Base-by-base conservation (phyloP, 2,113 vertebrate genomes). In the Conger conger region DNA sequence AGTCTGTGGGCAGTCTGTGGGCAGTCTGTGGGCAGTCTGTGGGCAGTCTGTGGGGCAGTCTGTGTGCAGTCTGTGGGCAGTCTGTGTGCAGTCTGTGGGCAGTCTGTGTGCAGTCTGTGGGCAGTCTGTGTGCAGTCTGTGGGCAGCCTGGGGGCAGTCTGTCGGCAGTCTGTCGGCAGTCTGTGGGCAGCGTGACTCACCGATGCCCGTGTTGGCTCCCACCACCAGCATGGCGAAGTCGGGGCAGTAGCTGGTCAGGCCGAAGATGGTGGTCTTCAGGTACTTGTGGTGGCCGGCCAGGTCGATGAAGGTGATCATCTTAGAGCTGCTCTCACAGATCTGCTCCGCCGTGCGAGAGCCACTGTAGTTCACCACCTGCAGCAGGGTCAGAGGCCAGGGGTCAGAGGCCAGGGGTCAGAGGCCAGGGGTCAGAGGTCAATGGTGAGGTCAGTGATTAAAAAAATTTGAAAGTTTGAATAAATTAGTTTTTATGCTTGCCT, bases 271-370 rank as follows among this genome's bases (percentile, higher is more conserved):
- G 87, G 98, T 99, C 93, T 98, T 98, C 87, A 99, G 92, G 90
- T 99, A 99, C 82, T 99, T 99, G 90, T 99, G 97, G 91, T 99
- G 98, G 42, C 98, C 98, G 20, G 98, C 98, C 90, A 99, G 92
- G 89, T 99, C 98, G 35, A 99, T 99, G 92, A 99, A 99, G 83
- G 98, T 99, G 94, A 99, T 99, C 98, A 99, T 99, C 93, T 99
- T 99, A 85, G 98, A 99, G 53, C 97, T 98, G 89, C 96, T 97
- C 93, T 99, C 98, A 38, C 98, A 99, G 92, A 99, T 99, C 90
- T 99, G 95, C 92, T 99, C 98, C 3, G 98, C 98, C 0, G 98
- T 97, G 82, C 98, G 94, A 0, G 98, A 99, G 85, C 97, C 98
- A 4, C 97, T 99, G 94, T 99, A 99, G 94, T 99, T 99, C 88